phyloP scores from a whole-genome alignment of 2,113 vertebrate species.

The Seriola rivoliana region DNA sequence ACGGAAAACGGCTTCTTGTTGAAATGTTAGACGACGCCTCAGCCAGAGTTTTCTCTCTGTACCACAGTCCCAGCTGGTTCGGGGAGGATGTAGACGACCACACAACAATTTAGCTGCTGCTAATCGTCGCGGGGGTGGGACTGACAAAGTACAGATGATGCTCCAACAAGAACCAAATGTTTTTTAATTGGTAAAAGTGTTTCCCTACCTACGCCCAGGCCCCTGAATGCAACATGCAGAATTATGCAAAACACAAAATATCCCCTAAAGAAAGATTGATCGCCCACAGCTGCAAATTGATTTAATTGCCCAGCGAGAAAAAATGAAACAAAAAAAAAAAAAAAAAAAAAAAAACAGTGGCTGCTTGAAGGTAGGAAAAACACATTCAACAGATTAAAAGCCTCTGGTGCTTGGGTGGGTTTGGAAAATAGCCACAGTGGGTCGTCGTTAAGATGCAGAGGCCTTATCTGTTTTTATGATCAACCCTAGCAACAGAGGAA shows the following conservation, averaged over 20 bases:
- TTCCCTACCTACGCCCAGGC: background rate
- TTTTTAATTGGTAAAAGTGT: constrained; percentile 14
- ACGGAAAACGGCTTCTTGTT: constrained; percentile 2
- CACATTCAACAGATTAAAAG: constrained; percentile 11
- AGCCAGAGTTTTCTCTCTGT: constrained; percentile 2
- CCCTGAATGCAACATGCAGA: background rate
- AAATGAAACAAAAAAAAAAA: background rate
- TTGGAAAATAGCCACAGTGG: background rate
- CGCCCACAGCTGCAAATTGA: constrained; percentile 37
- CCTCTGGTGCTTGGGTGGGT: background rate
- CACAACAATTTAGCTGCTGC: background rate
- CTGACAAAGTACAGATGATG: background rate
- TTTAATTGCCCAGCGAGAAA: constrained; percentile 25
- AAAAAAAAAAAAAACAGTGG: too few species aligned
- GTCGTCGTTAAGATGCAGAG: background rate
- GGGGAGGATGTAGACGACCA: background rate
- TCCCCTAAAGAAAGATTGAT: constrained; percentile 20
- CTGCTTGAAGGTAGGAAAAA: background rate
- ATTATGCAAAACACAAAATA: constrained; percentile 14
- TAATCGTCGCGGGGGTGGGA: background rate
- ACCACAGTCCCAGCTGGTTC: constrained; percentile 15
- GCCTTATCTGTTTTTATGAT: background rate
- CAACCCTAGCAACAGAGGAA: background rate
- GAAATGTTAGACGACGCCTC: constrained; percentile 12
- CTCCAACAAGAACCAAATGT: background rate